Evolutionary conservation across 2,797 vertebrate species (phyloP).

Genomic region (Erithacus rubecula): DNA sequence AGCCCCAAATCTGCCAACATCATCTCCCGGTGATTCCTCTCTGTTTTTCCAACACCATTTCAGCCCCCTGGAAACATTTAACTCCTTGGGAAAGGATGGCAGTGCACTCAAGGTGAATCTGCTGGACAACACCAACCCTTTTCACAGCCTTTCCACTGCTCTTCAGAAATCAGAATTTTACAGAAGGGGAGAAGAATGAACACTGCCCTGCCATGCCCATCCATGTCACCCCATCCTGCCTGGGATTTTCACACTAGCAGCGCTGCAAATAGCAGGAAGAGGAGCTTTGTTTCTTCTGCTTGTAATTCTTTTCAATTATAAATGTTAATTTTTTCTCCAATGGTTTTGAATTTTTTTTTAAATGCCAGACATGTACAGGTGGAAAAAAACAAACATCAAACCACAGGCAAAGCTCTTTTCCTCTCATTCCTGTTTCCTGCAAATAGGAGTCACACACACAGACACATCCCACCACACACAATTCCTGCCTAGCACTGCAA

Average conservation of each 20-base stretch:
- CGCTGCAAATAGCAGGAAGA: background rate
- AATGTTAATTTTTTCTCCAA: background rate
- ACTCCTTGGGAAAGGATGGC: background rate
- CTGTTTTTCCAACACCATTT: rapidly evolving
- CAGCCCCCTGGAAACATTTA: background rate
- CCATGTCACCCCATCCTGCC: background rate
- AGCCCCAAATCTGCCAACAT: rapidly evolving
- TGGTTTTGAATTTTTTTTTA: background rate
- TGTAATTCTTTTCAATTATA: background rate
- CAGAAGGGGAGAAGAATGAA: background rate
- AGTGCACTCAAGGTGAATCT: background rate
- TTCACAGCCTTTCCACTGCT: background rate
- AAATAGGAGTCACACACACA: too few relatives aligned
- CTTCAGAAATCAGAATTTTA: background rate
- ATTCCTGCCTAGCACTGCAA: background rate
- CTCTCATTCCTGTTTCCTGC: background rate
- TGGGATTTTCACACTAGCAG: background rate
- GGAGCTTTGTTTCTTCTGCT: background rate
- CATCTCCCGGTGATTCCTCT: background rate
- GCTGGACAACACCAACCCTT: background rate
- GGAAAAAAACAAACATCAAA: rapidly evolving
- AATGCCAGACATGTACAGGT: rapidly evolving
- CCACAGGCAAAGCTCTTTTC: background rate
- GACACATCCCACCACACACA: background rate
- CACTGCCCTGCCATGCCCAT: background rate